Conservation (phyloP, 2,113 vertebrate genomes). For the Bettongia penicillata region DNA sequence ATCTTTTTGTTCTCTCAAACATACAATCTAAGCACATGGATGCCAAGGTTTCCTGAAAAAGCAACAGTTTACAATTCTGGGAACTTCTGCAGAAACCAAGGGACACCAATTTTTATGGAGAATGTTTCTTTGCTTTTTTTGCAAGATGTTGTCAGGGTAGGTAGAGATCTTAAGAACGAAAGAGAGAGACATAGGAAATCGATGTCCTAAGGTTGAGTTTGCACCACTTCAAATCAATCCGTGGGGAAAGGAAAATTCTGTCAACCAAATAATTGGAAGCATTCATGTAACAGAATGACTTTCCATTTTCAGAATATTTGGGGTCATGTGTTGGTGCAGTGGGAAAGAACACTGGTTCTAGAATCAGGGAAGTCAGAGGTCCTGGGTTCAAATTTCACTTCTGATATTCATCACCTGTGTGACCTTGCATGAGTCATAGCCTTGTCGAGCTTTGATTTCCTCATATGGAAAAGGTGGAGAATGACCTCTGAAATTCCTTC, state of each 20-base stretch:
- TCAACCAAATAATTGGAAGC: not conserved
- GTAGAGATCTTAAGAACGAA: not conserved
- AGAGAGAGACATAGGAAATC: not conserved
- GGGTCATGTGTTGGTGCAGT: not conserved
- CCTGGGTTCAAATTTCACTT: not conserved
- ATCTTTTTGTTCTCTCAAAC: not conserved
- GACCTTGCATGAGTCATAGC: not conserved
- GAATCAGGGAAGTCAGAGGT: not conserved
- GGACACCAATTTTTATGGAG: not conserved
- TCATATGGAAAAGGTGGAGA: not conserved
- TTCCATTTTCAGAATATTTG: not conserved
- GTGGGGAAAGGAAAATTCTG: rapidly evolving
- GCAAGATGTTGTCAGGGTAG: not conserved
- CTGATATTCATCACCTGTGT: not conserved
- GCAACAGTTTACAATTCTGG: not conserved
- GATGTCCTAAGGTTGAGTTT: rapidly evolving
- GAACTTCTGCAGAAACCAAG: not conserved
- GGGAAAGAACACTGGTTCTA: not conserved
- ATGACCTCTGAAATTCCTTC: not conserved
- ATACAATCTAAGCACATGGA: rapidly evolving
- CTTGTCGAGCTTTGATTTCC: not conserved
- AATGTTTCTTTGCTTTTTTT: not conserved
- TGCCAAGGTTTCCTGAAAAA: rapidly evolving
- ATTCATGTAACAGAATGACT: not conserved
- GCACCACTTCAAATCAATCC: not conserved